A percentile compares a stretch with the other conserved stretches of the same genome.
phyloP scores from a whole-genome alignment of 2,797 vertebrate species.

The Allobates femoralis region DNA sequence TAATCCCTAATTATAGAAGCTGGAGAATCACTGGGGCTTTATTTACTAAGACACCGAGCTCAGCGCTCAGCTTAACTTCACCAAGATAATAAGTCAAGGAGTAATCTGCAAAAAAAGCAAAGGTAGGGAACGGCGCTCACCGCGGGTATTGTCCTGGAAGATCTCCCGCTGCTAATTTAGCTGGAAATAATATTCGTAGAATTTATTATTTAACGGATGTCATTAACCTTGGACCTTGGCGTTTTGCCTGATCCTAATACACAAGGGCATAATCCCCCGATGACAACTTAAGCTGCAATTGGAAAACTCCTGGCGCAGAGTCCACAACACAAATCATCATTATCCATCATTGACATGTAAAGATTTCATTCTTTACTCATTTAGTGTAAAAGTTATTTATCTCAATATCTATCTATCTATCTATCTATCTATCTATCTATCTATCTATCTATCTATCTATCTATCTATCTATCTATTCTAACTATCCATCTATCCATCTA shows the following conservation, averaged over 20 bases:
- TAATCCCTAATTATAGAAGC: conserved; percentile 53
- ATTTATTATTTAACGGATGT: conserved; percentile 32
- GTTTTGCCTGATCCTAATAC: conserved; percentile 25
- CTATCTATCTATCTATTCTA: no score
- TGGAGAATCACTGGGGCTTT: conserved; percentile 32
- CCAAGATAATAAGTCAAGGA: conserved; percentile 37
- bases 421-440: no score
- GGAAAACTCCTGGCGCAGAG: neutral
- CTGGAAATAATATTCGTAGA: conserved; percentile 28
- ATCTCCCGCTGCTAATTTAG: conserved; percentile 14
- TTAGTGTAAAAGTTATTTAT: neutral
- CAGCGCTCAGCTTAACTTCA: conserved; percentile 18
- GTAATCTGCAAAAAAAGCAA: conserved; percentile 33
- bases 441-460: no score
- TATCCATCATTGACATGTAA: neutral
- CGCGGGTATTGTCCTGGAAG: neutral
- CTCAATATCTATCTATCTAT: no score
- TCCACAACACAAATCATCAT: conserved; percentile 19
- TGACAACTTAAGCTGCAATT: conserved; percentile 25
- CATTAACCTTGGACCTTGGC: conserved; percentile 44
- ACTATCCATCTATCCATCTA: no score
- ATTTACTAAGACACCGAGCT: conserved; percentile 14
- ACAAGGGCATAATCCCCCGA: conserved; percentile 19
- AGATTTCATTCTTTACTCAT: neutral
- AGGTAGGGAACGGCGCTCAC: neutral